Base-by-base conservation (phyloP, 1,140 invertebrate genomes). In the Augochlora pura region DNA sequence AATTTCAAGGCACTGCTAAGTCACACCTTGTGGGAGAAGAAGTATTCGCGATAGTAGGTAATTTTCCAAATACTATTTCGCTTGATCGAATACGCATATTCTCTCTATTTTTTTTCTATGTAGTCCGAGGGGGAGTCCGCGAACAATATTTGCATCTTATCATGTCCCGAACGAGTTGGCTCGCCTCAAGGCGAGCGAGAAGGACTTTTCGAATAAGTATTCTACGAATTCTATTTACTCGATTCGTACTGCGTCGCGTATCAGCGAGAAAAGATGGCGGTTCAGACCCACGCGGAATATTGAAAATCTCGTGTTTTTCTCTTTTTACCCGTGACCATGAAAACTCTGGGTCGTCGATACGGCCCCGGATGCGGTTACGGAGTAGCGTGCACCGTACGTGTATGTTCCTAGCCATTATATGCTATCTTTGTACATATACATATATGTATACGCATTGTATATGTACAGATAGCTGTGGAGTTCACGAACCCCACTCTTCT, bases 281-380 rank as follows among this genome's bases (percentile, higher is more conserved):
- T 8, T 42, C 32, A 39, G 42, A 27, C 49, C 69, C 49, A 72
- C 76, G 69, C 49, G 18, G 42, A 2, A 12, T 57, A 74, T 59
- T 57, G 59, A 74, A 80, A 84, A 73, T 62, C 52, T 39, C 66
- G 81, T 74, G 88, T 10, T 2, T 12, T 46, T 12, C 12, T 46
- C 14, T 14, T 12, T 82, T 84, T 83, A 85, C 64, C 86, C 80
- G 57, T 86, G 83, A 83, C 78, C 84, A 86, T 89, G 87, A 89
- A 88, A 57, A 86, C 32, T 38, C 65, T 70, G 63, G 80, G 76
- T 80, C 77, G 78, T 65, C 71, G 69, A 85, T 81, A 62, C 68
- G 16, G 32, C 32, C 32, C 32, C 32, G 32, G 32, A 32, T 32
- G 4, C 32, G 5, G 18, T 14, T 52, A 14, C 49, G 49, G 0